Base-by-base conservation (phyloP, 2,797 vertebrate species). In the Hemitrygon akajei region DNA sequence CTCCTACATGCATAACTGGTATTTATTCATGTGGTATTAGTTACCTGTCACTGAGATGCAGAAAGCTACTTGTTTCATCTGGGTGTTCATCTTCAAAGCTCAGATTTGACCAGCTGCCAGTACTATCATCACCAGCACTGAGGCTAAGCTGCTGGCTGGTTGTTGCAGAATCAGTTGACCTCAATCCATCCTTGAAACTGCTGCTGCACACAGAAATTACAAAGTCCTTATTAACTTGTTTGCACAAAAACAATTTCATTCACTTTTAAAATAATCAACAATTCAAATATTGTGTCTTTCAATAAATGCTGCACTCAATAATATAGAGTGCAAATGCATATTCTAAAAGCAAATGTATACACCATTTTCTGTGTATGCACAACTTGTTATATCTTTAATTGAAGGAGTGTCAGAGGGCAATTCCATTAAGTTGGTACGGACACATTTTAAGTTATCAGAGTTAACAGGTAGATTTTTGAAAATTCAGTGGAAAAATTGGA, bases 1-100 rank as follows among this genome's bases (percentile, higher is more conserved):
- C 2, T 73, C 1, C 22, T 10, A 22, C 37, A 20, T 69, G 66
- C 11, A 71, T 6, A 71, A 30, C 9, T 71, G 25, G 71, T 34
- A 73, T 22, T 93, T 80, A 30, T 37, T 66, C 10, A 18, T 89
- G 69, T 93, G 73, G 63, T 40, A 16, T 16, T 94, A 95, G 94
- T 95, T 97, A 99, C 99, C 99, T 99, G 97, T 99, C 99, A 95
- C 99, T 99, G 94, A 99, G 97, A 94, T 99, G 99, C 95, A 99
- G 98, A 96, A 99, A 99, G 96, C 99, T 99, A 97, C 99, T 99
- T 96, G 96, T 99, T 95, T 99, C 99, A 94, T 99, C 99, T 69
- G 96, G 97, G 94, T 98, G 98, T 71, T 99, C 99, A 94, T 99
- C 99, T 96, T 99, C 99, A 94, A 99, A 99, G 96, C 99, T 99